Conservation (phyloP, 92 coral and sea anemone species). For the Galaxea fascicularis region DNA sequence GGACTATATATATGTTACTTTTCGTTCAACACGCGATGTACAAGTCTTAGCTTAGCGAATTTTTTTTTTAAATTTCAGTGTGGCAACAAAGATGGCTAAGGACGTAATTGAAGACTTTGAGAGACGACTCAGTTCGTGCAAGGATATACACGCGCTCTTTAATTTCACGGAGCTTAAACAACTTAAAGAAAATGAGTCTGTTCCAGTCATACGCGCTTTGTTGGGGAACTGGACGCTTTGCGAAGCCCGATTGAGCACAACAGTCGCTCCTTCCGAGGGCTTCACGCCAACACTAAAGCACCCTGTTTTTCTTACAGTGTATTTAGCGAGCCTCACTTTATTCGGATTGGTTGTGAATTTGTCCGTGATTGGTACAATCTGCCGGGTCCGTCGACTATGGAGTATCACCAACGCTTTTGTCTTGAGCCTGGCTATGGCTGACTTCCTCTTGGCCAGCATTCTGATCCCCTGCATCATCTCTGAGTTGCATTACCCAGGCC, state of each 20-base stretch:
- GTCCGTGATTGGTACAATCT: conserved; percentile 72
- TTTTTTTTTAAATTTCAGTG: background rate
- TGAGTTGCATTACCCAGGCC: conserved; percentile 33
- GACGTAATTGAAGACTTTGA: background rate
- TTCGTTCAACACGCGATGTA: background rate
- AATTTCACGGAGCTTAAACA: conserved; percentile 9
- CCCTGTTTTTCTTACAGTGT: conserved; percentile 35
- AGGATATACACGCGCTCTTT: conserved; percentile 17
- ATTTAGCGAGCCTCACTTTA: conserved; percentile 63
- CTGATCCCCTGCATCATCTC: conserved; percentile 78
- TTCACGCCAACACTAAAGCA: background rate
- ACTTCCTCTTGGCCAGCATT: conserved; percentile 79
- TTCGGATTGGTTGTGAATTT: conserved; percentile 66
- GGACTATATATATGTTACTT: background rate
- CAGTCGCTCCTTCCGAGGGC: too few species aligned
- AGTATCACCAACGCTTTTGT: conserved; percentile 91
- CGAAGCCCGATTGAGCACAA: too few species aligned
- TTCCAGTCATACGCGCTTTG: background rate
- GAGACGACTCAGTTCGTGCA: background rate
- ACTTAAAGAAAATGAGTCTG: background rate
- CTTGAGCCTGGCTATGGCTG: conserved; percentile 84
- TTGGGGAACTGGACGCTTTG: background rate
- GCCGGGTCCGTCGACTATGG: conserved; percentile 77
- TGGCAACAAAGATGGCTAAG: background rate
- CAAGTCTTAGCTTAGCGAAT: background rate